phyloP scores from a whole-genome alignment of 2,113 vertebrate species.

The Egretta garzetta region DNA sequence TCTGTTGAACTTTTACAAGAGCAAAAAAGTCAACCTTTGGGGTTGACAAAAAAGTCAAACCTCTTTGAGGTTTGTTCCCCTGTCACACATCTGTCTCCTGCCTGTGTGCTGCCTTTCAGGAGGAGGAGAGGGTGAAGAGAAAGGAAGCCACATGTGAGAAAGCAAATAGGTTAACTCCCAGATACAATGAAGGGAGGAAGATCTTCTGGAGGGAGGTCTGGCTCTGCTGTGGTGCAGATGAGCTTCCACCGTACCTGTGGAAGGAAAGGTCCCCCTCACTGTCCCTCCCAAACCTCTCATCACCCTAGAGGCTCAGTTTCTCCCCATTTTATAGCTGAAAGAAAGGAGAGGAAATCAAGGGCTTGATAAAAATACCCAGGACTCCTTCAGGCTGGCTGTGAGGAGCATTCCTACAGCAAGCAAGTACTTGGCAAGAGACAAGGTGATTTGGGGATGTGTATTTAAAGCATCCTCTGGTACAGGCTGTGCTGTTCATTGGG shows the following conservation, averaged over 20 bases:
- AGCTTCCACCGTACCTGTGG: not conserved
- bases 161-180: not conserved
- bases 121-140: not conserved
- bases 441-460: not conserved
- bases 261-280: not conserved
- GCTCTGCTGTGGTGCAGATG: accelerated
- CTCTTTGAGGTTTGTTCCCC: not conserved
- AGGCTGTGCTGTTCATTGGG: not conserved
- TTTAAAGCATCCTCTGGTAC: not conserved
- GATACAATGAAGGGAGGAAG: not conserved
- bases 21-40: not conserved
- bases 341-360: not conserved
- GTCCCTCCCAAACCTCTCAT: not conserved
- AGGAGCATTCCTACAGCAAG: not conserved
- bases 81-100: not conserved
- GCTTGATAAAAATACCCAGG: not conserved
- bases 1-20: not conserved
- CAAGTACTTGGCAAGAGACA: not conserved
- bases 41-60: too few relatives aligned
- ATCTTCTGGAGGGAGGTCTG: not conserved
- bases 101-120: not conserved
- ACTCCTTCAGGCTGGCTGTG: not conserved
- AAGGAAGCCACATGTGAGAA: not conserved
- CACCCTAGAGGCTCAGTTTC: not conserved
- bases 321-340: not conserved